Evolutionary conservation across 2,888 invertebrate species (phyloP).

Genomic region (Oegoconia quadripuncta): DNA sequence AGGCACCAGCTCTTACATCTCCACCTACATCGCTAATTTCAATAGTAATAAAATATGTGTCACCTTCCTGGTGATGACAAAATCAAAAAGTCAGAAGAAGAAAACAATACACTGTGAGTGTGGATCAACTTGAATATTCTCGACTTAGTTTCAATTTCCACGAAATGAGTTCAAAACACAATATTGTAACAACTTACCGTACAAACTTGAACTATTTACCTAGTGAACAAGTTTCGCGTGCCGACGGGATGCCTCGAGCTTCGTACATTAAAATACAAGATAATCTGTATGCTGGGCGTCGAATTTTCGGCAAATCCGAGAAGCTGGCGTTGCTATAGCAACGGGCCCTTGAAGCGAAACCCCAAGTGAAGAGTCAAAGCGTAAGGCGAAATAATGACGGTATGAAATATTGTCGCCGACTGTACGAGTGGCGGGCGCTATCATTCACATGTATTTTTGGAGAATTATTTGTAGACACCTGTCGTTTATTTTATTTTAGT

Average conservation of each 20-base stretch:
- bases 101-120: no score
- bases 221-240: conserved; percentile 58
- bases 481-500: no score
- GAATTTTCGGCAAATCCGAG: conserved; percentile 61
- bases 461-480: no score
- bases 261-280: conserved; percentile 45
- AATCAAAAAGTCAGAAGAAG: no score
- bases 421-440: conserved; percentile 5
- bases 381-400: conserved; percentile 62
- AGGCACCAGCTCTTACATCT: no score
- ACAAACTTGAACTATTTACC: conserved; percentile 66
- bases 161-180: conserved; percentile 55
- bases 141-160: conserved; percentile 11
- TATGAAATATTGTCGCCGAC: conserved; percentile 4
- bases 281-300: conserved; percentile 50
- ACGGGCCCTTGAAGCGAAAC: conserved; percentile 53
- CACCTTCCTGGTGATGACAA: no score
- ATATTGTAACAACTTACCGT: conserved; percentile 39
- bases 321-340: conserved; percentile 51
- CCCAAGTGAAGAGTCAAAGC: conserved; percentile 48
- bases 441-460: conserved; percentile 9
- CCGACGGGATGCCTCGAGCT: conserved; percentile 50
- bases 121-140: no score
- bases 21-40: no score
- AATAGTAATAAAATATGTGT: no score